Evolutionary conservation across 2,113 vertebrate genomes (phyloP).

Genomic region (Hyperopisus bebe): DNA sequence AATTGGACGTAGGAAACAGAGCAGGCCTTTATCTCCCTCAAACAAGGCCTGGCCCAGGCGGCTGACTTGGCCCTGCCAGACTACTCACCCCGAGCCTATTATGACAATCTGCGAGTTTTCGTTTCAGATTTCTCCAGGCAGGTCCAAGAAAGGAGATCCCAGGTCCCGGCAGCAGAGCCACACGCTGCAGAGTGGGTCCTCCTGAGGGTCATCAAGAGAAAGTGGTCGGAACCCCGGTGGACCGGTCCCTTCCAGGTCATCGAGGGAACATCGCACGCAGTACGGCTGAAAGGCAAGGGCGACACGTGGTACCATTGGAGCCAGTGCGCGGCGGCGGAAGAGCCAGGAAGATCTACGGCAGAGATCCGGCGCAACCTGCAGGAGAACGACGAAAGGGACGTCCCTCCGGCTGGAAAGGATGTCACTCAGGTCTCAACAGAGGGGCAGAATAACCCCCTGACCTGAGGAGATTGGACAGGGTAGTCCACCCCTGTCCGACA

Average conservation of each 20-base stretch:
- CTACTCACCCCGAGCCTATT: not conserved
- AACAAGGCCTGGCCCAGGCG: too few species aligned
- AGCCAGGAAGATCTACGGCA: not conserved
- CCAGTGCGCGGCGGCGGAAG: not conserved
- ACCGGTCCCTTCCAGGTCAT: not conserved
- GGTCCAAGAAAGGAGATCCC: not conserved
- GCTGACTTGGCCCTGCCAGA: too few species aligned
- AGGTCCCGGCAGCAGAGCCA: not conserved
- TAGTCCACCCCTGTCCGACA: too few species aligned
- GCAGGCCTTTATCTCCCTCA: too few species aligned
- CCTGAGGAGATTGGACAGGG: too few species aligned
- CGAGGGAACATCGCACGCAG: not conserved
- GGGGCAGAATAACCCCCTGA: too few species aligned
- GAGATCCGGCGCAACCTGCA: too few species aligned
- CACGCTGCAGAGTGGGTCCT: not conserved
- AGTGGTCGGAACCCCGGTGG: conserved; percentile 23
- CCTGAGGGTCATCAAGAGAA: not conserved
- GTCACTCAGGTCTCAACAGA: too few species aligned
- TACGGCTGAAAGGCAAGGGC: conserved; percentile 19
- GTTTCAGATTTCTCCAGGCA: not conserved
- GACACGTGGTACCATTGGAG: conserved; percentile 20
- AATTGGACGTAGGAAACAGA: too few species aligned
- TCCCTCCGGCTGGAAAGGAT: too few species aligned
- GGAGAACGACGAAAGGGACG: too few species aligned
- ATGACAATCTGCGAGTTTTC: not conserved